A percentile compares a stretch with the other conserved stretches of the same genome.
Conservation (phyloP, 1,140 invertebrate species). For the Cydia amplana region DNA sequence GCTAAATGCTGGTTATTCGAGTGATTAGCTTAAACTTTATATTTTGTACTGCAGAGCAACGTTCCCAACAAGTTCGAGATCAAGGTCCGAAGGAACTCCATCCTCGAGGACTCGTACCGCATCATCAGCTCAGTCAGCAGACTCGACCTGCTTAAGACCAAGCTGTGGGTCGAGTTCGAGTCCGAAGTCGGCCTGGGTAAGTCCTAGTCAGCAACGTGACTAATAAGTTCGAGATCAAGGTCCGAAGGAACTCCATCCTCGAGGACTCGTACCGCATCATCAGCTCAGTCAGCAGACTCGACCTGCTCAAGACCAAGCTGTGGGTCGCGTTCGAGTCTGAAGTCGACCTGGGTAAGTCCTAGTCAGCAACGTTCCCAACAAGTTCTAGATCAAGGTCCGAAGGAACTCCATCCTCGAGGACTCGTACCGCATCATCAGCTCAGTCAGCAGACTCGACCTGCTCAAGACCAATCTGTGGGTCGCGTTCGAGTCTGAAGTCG, state of each 20-base stretch:
- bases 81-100: slow-evolving; percentile 92
- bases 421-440: slow-evolving; percentile 94
- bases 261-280: slow-evolving; percentile 97
- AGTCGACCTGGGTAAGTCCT: slow-evolving; percentile 85
- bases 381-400: slow-evolving; percentile 97
- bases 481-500: slow-evolving; percentile 98
- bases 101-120: slow-evolving; percentile 97
- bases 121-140: slow-evolving; percentile 92
- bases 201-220: slow-evolving; percentile 87
- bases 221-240: slow-evolving; percentile 99
- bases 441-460: slow-evolving; percentile 90
- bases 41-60: slow-evolving; percentile 85
- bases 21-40: not conserved
- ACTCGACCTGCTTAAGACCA: slow-evolving; percentile 95
- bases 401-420: slow-evolving; percentile 92
- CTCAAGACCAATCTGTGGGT: slow-evolving; percentile 99
- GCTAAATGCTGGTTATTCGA: not conserved
- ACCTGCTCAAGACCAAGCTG: slow-evolving; percentile 96
- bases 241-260: slow-evolving; percentile 92
- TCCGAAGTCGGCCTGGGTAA: slow-evolving; percentile 92
- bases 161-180: slow-evolving; percentile 99
- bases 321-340: slow-evolving; percentile 99
- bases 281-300: slow-evolving; percentile 90
- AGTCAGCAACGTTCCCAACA: slow-evolving; percentile 94
- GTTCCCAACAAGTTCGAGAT: slow-evolving; percentile 99